Evolutionary conservation across 1,140 invertebrate species (phyloP).

Genomic region (Drosophila fuyamai): DNA sequence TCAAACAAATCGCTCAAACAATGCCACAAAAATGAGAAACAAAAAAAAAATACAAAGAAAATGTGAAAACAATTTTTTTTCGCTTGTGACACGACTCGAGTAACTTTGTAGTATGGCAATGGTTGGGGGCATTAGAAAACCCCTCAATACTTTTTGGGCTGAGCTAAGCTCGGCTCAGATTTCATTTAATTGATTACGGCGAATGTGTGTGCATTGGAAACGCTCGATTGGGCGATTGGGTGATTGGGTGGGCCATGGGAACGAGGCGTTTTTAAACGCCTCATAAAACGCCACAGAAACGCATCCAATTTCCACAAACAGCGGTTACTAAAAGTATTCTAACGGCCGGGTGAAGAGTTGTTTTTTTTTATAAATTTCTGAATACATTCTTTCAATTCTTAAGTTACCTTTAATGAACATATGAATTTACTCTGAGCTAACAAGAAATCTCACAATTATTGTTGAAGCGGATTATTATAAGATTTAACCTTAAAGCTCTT

Average conservation of each 20-base stretch:
- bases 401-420: too few species aligned
- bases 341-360: neutral
- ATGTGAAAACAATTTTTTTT: constrained; percentile 63
- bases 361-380: too few species aligned
- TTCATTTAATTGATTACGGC: constrained; percentile 74
- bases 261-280: constrained; percentile 29
- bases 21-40: constrained; percentile 62
- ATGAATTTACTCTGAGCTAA: too few species aligned
- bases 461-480: too few species aligned
- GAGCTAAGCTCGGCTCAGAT: constrained; percentile 38
- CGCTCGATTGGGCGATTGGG: constrained; percentile 29
- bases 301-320: constrained; percentile 31
- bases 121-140: constrained; percentile 59
- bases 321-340: constrained; percentile 13
- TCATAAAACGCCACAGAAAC: constrained; percentile 24
- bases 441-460: too few species aligned
- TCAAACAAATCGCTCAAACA: constrained; percentile 82
- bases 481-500: too few species aligned
- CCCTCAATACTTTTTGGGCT: constrained; percentile 39
- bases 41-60: constrained; percentile 49
- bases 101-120: constrained; percentile 50
- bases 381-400: too few species aligned
- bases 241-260: constrained; percentile 47
- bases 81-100: constrained; percentile 65
- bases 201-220: constrained; percentile 50